Conservation (phyloP, 2,888 invertebrate genomes). For the Leptopilina myrica region DNA sequence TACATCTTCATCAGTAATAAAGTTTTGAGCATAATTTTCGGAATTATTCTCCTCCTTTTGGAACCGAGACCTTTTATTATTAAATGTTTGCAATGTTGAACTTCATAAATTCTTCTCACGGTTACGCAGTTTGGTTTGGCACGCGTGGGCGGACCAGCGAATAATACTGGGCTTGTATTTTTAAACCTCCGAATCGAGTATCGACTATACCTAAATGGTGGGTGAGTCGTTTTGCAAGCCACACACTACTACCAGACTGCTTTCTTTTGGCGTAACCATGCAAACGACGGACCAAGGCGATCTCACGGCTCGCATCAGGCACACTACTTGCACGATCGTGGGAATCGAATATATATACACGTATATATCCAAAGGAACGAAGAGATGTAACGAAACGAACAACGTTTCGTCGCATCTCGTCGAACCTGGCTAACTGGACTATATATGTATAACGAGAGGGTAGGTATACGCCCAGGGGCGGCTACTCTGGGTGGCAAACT, state of each 20-base stretch:
- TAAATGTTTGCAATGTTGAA: background rate
- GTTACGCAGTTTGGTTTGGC: slow-evolving; percentile 61
- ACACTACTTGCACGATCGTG: slow-evolving; percentile 48
- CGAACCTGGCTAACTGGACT: slow-evolving; percentile 35
- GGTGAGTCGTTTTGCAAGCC: slow-evolving; percentile 28
- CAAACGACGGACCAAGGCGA: slow-evolving; percentile 34
- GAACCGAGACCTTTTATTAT: background rate
- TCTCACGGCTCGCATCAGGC: slow-evolving; percentile 44
- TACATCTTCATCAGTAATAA: too few relatives aligned
- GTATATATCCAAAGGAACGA: background rate
- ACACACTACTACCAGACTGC: slow-evolving; percentile 8
- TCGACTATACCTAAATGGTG: slow-evolving; percentile 39
- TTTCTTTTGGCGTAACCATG: slow-evolving; percentile 31
- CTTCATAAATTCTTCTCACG: slow-evolving; percentile 66
- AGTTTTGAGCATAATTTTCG: too few relatives aligned
- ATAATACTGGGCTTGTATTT: slow-evolving; percentile 66
- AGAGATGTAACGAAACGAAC: background rate
- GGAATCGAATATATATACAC: slow-evolving; percentile 52
- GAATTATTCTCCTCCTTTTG: too few relatives aligned
- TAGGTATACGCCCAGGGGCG: slow-evolving; percentile 35
- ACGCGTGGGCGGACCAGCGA: slow-evolving; percentile 69
- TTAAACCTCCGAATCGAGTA: slow-evolving; percentile 61
- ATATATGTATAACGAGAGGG: slow-evolving; percentile 9
- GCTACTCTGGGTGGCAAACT: slow-evolving; percentile 37
- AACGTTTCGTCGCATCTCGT: slow-evolving; percentile 11